Base-by-base conservation (phyloP, 2,113 vertebrate species). In the Brachionichthys hirsutus region DNA sequence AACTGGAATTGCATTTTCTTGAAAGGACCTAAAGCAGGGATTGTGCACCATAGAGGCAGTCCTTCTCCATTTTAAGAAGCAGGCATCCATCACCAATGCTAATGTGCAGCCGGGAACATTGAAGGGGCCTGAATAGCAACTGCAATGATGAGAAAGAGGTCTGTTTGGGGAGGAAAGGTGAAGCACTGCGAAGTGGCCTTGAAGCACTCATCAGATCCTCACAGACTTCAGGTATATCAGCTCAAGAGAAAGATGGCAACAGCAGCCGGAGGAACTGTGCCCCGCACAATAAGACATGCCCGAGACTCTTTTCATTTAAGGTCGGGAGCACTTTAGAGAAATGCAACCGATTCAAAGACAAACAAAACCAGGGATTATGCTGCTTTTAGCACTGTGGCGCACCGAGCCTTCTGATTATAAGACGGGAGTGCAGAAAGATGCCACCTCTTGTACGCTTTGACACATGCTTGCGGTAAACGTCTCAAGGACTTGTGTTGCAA, bases 361-460 rank as follows among this genome's bases (percentile, higher is more conserved):
- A 85, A 89, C 79, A 86, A 81, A 75, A 74, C 68, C 73, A 73
- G 75, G 84, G 86, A 91, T 90, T 88, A 90, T 73, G 74, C 77
- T 62, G 69, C 81, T 90, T 89, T 88, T 85, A 87, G 77, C 78
- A 86, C 83, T 77, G 62, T 67, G 57, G 54, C 54, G 75, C 62
- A 70, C 73, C 13, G 68, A 77, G 77, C 58, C 73, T 75, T 76
- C 72, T 60, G 79, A 84, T 85, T 84, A 77, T 73, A 63, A 85
- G 77, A 89, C 51, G 62, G 48, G 54, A 16, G 11, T 3, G 48
- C 51, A 75, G 17, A 71, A 49, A 73, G 50, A 61, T 80, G 73
- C 56, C 66, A 80, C 70, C 81, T 79, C 56, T 72, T 62, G 57
- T 73, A 2, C 62, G 59, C 54, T 42, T 16, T 34, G 65, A 62